Evolutionary conservation across 2,888 invertebrate species (phyloP).

Genomic region (Rhagonycha lutea): DNA sequence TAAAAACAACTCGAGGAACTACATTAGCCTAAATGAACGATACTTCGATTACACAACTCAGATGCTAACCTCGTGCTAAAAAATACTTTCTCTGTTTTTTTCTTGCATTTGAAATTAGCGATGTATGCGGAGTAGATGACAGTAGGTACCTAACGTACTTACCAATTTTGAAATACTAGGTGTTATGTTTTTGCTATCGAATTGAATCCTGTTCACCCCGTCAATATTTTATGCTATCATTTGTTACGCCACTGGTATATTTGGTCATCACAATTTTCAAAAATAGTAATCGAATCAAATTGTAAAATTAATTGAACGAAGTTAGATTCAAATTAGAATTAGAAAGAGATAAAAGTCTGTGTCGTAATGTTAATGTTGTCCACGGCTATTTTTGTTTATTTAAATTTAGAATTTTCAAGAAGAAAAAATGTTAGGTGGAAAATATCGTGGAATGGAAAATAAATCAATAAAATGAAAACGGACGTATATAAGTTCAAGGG

Average conservation of each 20-base stretch:
- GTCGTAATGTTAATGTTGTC: neutral
- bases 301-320: neutral
- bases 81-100: constrained; percentile 30
- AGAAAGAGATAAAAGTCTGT: neutral
- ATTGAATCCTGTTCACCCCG: neutral
- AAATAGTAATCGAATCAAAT: neutral
- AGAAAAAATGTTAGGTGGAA: neutral
- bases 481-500: constrained; percentile 26
- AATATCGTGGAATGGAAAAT: constrained; percentile 5
- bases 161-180: neutral
- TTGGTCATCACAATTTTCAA: neutral
- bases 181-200: neutral
- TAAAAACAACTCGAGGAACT: constrained; percentile 7
- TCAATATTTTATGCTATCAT: no score
- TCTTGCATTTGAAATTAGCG: neutral
- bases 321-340: neutral
- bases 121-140: neutral
- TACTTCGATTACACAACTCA: constrained; percentile 22
- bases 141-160: neutral
- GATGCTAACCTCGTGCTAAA: constrained; percentile 45
- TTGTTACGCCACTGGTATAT: no score
- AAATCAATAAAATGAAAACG: constrained; percentile 22
- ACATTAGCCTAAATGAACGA: constrained; percentile 27
- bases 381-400: neutral
- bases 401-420: neutral